phyloP scores from a whole-genome alignment of 1,140 invertebrate genomes.

The Globodera ellingtonae region DNA sequence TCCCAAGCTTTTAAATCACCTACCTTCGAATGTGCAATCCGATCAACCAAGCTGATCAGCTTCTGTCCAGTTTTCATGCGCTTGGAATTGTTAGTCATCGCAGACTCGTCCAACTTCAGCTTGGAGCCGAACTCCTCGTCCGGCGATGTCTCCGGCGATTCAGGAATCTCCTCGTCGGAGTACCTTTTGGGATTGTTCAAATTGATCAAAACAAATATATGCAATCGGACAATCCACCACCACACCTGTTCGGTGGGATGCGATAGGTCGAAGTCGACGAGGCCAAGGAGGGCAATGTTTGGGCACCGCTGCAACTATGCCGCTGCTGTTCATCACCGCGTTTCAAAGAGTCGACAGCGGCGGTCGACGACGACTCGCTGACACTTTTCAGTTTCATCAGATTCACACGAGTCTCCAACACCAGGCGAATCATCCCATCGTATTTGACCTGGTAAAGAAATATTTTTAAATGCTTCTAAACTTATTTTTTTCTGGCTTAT shows the following conservation, averaged over 20 bases:
- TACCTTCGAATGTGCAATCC: constrained; percentile 76
- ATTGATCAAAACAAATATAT: too few species aligned
- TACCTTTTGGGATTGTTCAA: constrained; percentile 40
- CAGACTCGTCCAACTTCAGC: constrained; percentile 45
- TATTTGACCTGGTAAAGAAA: constrained; percentile 85
- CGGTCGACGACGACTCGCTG: constrained; percentile 32
- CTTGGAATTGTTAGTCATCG: not conserved
- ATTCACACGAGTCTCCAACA: constrained; percentile 91
- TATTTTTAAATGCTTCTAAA: constrained; percentile 83
- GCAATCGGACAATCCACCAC: not conserved
- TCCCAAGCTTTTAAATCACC: too few species aligned
- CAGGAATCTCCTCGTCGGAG: constrained; percentile 61
- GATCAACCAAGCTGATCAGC: constrained; percentile 76
- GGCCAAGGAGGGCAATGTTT: not conserved
- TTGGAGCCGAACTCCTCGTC: constrained; percentile 63
- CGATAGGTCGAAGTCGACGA: not conserved
- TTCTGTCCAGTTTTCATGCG: constrained; percentile 44
- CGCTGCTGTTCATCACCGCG: not conserved
- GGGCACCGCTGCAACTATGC: constrained; percentile 19
- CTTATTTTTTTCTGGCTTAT: constrained; percentile 63
- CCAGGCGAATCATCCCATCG: constrained; percentile 82
- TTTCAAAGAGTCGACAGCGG: not conserved
- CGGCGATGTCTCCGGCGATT: constrained; percentile 59
- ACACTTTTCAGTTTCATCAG: constrained; percentile 77
- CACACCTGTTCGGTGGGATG: not conserved